Evolutionary conservation across 1,140 invertebrate species (phyloP).

Genomic region (Rhagoletis pomonella): DNA sequence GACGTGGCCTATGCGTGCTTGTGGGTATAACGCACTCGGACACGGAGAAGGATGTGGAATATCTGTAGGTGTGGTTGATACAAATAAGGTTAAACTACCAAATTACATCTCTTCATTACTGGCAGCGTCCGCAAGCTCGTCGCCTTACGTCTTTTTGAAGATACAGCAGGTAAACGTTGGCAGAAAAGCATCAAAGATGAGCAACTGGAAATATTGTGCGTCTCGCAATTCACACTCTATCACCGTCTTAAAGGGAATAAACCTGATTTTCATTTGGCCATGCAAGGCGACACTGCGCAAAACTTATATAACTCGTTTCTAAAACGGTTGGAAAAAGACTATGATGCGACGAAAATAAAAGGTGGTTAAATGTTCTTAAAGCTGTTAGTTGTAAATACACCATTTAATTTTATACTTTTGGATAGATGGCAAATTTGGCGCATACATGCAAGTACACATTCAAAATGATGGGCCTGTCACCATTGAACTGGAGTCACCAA

Average conservation of each 20-base stretch:
- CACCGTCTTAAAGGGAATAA: constrained; percentile 92
- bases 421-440: constrained; percentile 93
- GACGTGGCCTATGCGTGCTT: constrained; percentile 88
- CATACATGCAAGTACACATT: constrained; percentile 92
- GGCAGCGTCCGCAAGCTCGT: constrained; percentile 87
- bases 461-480: constrained; percentile 96
- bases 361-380: constrained; percentile 76
- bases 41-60: constrained; percentile 87
- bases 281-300: constrained; percentile 85
- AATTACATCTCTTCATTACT: constrained; percentile 10
- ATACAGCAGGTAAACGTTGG: constrained; percentile 86
- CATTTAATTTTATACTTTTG: constrained; percentile 64
- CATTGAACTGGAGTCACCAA: constrained; percentile 87
- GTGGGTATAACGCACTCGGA: constrained; percentile 89
- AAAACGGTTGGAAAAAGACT: constrained; percentile 79
- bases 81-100: constrained; percentile 49
- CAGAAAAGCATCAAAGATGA: constrained; percentile 86
- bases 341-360: constrained; percentile 87
- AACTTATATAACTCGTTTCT: constrained; percentile 88
- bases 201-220: constrained; percentile 82
- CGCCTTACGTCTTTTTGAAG: constrained; percentile 88
- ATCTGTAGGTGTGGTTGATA: constrained; percentile 81
- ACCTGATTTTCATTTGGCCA: constrained; percentile 92
- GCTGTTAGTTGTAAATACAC: neutral
- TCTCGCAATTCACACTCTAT: constrained; percentile 93